Evolutionary conservation across 2,888 invertebrate genomes (phyloP), one percentile per base, ranked within the genome.

Genomic region (Bombylius discolor): DNA sequence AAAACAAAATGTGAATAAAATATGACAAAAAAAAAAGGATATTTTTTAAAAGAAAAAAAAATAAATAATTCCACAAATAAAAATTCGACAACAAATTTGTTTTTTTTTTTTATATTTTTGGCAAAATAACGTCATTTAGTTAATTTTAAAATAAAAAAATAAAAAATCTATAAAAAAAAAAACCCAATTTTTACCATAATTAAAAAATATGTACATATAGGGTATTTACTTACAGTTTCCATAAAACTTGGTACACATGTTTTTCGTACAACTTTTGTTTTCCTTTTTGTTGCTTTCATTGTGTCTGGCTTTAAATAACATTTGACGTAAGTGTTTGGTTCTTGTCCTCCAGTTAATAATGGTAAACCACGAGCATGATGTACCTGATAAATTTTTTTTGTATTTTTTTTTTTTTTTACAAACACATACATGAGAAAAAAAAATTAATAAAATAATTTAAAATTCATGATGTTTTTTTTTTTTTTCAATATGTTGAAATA

Each of bases 161-260:
- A n/a, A n/a, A n/a, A n/a, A n/a, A n/a, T n/a, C n/a, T n/a, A n/a
- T n/a, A n/a, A n/a, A 13, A 32, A 31, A 51, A n/a, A 39, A 39
- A 47, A 47, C 12, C 5, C 5, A 33, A 36, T 23, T 23, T 23
- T 23, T 23, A 23, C 3, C 23, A 2, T 23, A 23, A 23, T 23
- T 23, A 23, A 23, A 23, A 23, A 23, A 3, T 39, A 39, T 39
- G 11, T 9, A 39, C 7, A 39, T 2, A 39, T 33, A n/a, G 46
- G 14, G 13, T 11, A 55, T 7, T 57, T 31, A 64, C 68, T 76
- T 74, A 91, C 90, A 88, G 93, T 93, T 79, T 96, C 94, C 91
- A 98, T 97, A 75, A 95, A 98, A 23, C 95, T 94, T 0, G 98
- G 98, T 73, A 96, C 93, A 66, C 91, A 90, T 68, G 90, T 92